Evolutionary conservation across 2,797 vertebrate genomes (phyloP).

Genomic region (Chrosomus eos): DNA sequence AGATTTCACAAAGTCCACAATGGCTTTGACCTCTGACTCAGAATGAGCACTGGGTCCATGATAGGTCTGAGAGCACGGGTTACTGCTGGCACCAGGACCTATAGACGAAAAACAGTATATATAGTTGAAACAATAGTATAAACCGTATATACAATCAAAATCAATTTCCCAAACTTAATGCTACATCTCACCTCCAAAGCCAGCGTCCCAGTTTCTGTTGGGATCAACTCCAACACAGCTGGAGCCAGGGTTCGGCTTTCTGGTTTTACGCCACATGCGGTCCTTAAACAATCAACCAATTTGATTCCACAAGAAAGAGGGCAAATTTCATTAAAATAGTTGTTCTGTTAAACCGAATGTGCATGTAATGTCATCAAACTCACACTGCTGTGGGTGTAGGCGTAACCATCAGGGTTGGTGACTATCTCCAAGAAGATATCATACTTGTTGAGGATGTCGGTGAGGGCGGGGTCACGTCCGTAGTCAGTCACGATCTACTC

Average conservation of each 20-base stretch:
- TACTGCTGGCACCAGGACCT: constrained; percentile 84
- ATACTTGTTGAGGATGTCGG: constrained; percentile 81
- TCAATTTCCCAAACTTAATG: background rate
- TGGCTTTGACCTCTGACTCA: constrained; percentile 88
- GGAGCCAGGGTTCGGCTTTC: constrained; percentile 76
- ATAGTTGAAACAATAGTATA: background rate
- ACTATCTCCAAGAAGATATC: constrained; percentile 93
- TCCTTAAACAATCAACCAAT: constrained; percentile 74
- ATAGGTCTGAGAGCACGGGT: constrained; percentile 86
- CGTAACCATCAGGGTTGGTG: constrained; percentile 92
- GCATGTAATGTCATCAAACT: constrained; percentile 40
- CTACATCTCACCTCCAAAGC: constrained; percentile 80
- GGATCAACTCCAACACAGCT: constrained; percentile 87
- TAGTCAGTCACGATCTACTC: constrained; percentile 85
- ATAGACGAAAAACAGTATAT: background rate
- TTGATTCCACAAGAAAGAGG: background rate
- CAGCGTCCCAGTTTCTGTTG: constrained; percentile 94
- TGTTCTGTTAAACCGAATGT: background rate
- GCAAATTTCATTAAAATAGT: background rate
- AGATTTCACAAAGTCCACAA: constrained; percentile 88
- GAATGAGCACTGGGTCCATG: constrained; percentile 83
- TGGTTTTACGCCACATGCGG: constrained; percentile 97
- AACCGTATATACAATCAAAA: background rate
- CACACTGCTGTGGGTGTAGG: constrained; percentile 83
- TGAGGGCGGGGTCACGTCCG: constrained; percentile 74